Evolutionary conservation across 1,140 invertebrate genomes (phyloP), one percentile per base, ranked within the genome.

Genomic region (Scaptomyza hsui): DNA sequence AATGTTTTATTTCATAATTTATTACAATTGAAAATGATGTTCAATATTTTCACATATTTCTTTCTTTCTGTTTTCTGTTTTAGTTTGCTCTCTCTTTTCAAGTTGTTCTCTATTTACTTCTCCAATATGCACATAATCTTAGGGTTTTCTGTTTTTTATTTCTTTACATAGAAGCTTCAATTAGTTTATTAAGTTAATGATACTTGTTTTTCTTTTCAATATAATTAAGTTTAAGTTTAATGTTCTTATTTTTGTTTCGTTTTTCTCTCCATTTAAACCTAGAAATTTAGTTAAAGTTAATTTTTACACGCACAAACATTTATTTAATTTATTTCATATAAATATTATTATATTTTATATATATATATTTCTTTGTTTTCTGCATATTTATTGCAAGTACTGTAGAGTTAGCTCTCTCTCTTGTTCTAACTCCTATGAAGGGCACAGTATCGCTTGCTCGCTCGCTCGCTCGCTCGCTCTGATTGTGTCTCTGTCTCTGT

Each of bases 271-370:
- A 47, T 71, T 86, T 88, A 88, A 82, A 48, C 69, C 82, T 88
- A 88, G 55, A 61, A 88, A 78, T 88, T 88, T 88, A 82, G 67
- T 88, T 88, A 88, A 82, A 88, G 44, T 88, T 88, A 88, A 82
- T 88, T 88, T 88, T 78, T 88, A 88, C 82, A 88, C 82, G 82
- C 82, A 88, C 83, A 88, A 88, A 88, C 82, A 88, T 81, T 86
- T 81, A 86, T 72, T 88, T 88, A 75, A 74, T 82, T 88, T 76
- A 88, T 65, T 63, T 65, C 77, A 78, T 78, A 86, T 72, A 78
- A 89, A 88, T 86, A 82, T 78, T 61, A 69, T 72, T 47, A 52
- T 49, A 55, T 68, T 42, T 35, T 44, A n/a, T 37, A 37, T 37
- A 37, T 37, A 37, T 37, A n/a, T n/a, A 59, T 24, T 56, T 44